Evolutionary conservation across 2,113 vertebrate genomes (phyloP).

Genomic region (Ursus arctos): DNA sequence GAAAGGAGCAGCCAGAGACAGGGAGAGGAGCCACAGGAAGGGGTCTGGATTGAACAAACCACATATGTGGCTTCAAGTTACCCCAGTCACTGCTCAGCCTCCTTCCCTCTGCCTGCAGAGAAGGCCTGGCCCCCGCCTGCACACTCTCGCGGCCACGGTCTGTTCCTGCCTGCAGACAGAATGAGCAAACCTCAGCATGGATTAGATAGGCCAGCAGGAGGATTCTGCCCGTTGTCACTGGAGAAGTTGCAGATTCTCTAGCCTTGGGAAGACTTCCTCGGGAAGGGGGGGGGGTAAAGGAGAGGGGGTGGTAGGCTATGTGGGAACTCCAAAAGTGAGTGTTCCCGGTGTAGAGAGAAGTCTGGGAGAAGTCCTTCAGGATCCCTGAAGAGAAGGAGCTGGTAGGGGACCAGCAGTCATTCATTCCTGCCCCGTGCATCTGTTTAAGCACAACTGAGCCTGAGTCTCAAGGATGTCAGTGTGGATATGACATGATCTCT

Average conservation of each 20-base stretch:
- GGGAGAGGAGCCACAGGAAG: not conserved
- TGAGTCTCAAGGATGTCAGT: not conserved
- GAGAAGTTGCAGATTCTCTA: not conserved
- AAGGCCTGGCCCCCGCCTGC: not conserved
- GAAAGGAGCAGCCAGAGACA: not conserved
- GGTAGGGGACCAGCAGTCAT: not conserved
- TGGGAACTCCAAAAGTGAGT: not conserved
- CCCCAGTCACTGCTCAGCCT: not conserved
- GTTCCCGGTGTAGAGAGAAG: not conserved
- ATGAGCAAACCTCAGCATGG: not conserved
- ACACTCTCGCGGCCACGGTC: not conserved
- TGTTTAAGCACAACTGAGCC: not conserved
- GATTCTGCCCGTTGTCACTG: not conserved
- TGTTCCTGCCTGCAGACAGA: not conserved
- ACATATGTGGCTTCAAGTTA: not conserved
- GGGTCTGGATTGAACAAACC: not conserved
- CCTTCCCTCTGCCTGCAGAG: not conserved
- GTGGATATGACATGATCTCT: not conserved
- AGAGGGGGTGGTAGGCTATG: not conserved
- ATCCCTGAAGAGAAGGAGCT: not conserved
- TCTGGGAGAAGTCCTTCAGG: not conserved
- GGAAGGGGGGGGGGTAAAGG: too few relatives aligned
- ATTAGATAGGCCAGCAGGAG: not conserved
- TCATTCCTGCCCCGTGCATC: not conserved
- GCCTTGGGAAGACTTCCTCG: not conserved